phyloP scores from a whole-genome alignment of 1,140 invertebrate species.

The Mizuhopecten yessoensis region DNA sequence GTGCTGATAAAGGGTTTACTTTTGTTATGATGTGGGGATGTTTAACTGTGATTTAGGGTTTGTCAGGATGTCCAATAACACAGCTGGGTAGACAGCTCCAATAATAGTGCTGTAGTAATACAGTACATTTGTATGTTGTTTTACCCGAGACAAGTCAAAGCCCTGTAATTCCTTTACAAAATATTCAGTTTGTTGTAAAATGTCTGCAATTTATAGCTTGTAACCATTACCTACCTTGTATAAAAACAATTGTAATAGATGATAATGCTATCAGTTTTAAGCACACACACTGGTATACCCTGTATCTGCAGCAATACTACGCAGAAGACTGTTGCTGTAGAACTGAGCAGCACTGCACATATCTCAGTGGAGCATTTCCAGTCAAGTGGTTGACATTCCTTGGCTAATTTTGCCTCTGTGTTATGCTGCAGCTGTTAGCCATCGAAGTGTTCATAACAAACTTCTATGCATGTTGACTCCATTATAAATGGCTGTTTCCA shows the following conservation, averaged over 20 bases:
- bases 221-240: not conserved
- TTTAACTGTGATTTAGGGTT: not conserved
- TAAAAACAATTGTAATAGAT: not conserved
- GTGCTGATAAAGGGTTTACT: no score
- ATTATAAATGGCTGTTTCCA: not conserved
- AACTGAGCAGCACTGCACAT: no score
- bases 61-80: no score
- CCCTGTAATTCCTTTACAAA: no score
- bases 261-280: not conserved
- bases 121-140: no score
- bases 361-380: no score
- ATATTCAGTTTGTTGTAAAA: no score
- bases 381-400: constrained; percentile 42
- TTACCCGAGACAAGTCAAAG: no score
- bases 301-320: no score
- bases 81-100: no score
- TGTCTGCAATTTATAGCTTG: not conserved
- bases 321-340: not conserved
- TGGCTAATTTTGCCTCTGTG: not conserved
- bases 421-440: constrained; percentile 9
- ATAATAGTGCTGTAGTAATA: no score
- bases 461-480: not conserved
- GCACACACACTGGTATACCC: not conserved
- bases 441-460: not conserved
- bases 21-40: not conserved